These are phyloP conservation scores for Heteromormyrus szaboi DNA, from an alignment of 2,797 vertebrate species.

Conservation along the genomic window DNA sequence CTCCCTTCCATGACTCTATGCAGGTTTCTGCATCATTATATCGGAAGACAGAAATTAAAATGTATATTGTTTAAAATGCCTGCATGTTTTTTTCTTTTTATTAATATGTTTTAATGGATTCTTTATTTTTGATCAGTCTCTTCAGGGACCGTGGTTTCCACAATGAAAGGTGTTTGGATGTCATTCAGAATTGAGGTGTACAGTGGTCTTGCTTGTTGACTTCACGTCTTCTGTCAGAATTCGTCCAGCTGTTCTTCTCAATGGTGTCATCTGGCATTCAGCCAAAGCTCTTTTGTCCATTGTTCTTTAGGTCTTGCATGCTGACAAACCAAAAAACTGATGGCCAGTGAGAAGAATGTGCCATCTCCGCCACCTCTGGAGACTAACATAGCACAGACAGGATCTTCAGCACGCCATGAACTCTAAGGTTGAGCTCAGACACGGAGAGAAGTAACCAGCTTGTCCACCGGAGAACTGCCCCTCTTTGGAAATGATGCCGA, in stretches of 20 bases:
- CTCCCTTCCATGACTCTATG: not conserved
- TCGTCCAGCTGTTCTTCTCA: not conserved
- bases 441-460: slow-evolving; percentile 78
- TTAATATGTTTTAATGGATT: not conserved
- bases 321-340: slow-evolving; percentile 67
- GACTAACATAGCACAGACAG: slow-evolving; percentile 71
- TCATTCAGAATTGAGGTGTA: not conserved
- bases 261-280: not conserved
- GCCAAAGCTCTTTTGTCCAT: slow-evolving; percentile 27
- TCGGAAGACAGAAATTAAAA: not conserved
- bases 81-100: not conserved
- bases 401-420: slow-evolving; percentile 78
- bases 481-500: slow-evolving; percentile 71
- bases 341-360: slow-evolving; percentile 55
- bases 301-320: slow-evolving; percentile 61
- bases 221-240: not conserved
- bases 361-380: slow-evolving; percentile 63
- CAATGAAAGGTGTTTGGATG: not conserved
- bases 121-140: not conserved
- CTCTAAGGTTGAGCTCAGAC: slow-evolving; percentile 68
- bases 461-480: slow-evolving; percentile 63
- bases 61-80: not conserved
- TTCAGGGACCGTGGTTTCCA: not conserved
- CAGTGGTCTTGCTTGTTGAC: not conserved
- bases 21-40: not conserved